A percentile compares a stretch with the other conserved stretches of the same genome.
These are phyloP conservation scores for Morinoia aosen DNA, from an alignment of 2,888 invertebrate species.

Conservation along the genomic window DNA sequence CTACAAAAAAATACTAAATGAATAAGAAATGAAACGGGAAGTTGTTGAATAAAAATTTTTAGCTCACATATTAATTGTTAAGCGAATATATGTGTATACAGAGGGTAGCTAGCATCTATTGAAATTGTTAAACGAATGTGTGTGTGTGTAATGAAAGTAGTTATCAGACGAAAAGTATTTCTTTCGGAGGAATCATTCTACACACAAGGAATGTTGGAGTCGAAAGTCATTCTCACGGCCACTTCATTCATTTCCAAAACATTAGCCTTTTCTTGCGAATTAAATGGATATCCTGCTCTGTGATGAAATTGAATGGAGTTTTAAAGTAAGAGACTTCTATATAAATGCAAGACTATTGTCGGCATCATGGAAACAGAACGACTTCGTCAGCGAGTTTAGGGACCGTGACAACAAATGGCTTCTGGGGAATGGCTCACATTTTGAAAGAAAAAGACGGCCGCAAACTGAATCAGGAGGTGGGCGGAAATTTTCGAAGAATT, in stretches of 20 bases:
- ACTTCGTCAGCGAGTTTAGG: neutral
- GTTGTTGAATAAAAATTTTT: too few relatives aligned
- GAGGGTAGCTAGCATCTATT: too few relatives aligned
- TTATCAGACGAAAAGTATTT: too few relatives aligned
- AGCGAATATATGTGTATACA: too few relatives aligned
- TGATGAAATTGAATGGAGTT: neutral
- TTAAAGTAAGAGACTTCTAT: neutral
- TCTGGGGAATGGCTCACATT: neutral
- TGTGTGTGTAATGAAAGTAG: too few relatives aligned
- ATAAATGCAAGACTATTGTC: neutral
- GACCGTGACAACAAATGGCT: neutral
- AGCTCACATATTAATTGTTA: too few relatives aligned
- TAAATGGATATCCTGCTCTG: neutral
- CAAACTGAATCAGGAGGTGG: conserved; percentile 20
- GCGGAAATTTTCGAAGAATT: conserved; percentile 15
- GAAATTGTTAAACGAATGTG: too few relatives aligned
- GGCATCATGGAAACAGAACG: neutral
- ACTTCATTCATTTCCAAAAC: too few relatives aligned
- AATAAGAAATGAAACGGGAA: neutral
- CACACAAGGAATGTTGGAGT: too few relatives aligned
- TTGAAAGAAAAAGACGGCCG: neutral
- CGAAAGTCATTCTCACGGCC: too few relatives aligned
- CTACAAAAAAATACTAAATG: neutral
- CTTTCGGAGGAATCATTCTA: too few relatives aligned
- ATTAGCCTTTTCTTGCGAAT: too few relatives aligned